Percentiles rank a stretch among this genome's conserved stretches.
phyloP scores from a whole-genome alignment of 2,797 vertebrate species.

The Coluber constrictor region DNA sequence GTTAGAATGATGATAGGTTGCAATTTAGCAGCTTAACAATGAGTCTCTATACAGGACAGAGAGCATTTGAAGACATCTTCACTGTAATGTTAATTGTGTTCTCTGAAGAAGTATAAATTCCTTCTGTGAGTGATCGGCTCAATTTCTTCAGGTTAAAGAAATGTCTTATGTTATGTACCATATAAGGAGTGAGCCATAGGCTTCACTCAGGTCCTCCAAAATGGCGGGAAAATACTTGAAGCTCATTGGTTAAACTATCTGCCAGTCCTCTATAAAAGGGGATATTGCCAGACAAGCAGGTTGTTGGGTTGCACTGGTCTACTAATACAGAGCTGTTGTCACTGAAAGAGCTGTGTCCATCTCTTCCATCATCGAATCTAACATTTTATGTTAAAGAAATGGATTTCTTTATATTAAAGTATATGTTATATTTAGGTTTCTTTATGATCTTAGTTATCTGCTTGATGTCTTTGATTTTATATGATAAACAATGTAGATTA shows the following conservation, averaged over 20 bases:
- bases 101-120: not conserved
- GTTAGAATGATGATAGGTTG: not conserved
- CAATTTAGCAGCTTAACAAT: not conserved
- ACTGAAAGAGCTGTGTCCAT: too few species aligned
- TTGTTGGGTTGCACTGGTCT: too few species aligned
- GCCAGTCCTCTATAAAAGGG: too few species aligned
- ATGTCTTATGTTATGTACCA: not conserved
- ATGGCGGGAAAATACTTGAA: too few species aligned
- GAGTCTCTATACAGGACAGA: not conserved
- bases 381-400: not conserved
- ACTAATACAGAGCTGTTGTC: too few species aligned
- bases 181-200: too few species aligned
- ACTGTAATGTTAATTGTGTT: not conserved
- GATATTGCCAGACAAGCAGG: too few species aligned
- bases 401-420: not conserved
- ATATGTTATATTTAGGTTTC: not conserved
- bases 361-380: too few species aligned
- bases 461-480: not conserved
- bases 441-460: not conserved
- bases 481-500: not conserved
- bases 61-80: not conserved
- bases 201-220: too few species aligned
- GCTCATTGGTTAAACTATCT: too few species aligned
- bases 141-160: not conserved
- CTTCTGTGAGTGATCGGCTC: not conserved